phyloP scores from a whole-genome alignment of 2,113 vertebrate genomes.

The Cochlearius cochlearius region DNA sequence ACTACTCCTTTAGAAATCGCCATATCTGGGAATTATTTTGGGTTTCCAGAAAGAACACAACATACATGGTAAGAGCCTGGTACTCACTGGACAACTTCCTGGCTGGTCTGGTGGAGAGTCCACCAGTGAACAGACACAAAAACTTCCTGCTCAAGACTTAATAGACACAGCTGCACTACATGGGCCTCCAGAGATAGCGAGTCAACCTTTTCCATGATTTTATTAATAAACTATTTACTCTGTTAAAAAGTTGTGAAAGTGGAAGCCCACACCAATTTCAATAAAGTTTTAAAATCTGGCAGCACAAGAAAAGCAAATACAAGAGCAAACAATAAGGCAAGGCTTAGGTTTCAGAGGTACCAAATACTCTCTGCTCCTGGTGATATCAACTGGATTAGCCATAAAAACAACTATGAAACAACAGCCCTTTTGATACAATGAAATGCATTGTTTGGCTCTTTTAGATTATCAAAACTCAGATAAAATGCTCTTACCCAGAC shows the following conservation, averaged over 20 bases:
- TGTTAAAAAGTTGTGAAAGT: not conserved
- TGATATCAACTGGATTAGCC: not conserved
- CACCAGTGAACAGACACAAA: not conserved
- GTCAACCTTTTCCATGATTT: not conserved
- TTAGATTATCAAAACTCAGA: not conserved
- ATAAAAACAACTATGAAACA: not conserved
- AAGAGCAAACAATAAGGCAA: not conserved
- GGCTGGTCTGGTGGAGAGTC: not conserved
- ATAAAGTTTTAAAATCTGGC: not conserved
- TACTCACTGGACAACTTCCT: not conserved
- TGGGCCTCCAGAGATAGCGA: not conserved
- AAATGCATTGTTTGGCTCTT: not conserved
- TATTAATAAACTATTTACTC: not conserved
- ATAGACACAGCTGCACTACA: not conserved
- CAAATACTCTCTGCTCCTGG: not conserved
- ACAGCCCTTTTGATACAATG: not conserved
- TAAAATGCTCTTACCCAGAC: slow-evolving; percentile 61
- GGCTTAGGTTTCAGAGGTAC: not conserved
- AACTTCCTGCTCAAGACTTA: not conserved
- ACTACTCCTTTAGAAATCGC: not conserved
- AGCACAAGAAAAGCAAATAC: not conserved
- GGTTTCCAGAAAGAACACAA: not conserved
- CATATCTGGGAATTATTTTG: not conserved
- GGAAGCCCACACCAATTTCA: not conserved
- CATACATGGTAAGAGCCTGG: not conserved